phyloP scores from a whole-genome alignment of 2,113 vertebrate species.

The Onychostruthus taczanowskii region DNA sequence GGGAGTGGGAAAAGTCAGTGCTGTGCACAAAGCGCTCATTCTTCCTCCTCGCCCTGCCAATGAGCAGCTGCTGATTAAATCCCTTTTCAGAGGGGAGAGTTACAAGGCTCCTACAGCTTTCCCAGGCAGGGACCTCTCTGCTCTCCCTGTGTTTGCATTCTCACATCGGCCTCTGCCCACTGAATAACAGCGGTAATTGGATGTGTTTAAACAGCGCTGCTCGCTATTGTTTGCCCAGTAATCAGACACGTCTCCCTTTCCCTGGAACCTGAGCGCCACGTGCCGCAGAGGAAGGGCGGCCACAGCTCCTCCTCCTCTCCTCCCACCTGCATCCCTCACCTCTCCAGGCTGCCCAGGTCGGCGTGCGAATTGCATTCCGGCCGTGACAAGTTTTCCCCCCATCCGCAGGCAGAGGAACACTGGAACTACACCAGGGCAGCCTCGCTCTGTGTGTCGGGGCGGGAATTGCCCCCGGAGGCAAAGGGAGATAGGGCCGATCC shows the following conservation, averaged over 20 bases:
- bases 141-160: slow-evolving; percentile 13
- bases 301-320: neutral
- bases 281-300: neutral
- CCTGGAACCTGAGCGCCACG: neutral
- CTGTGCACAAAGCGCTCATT: neutral
- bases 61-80: slow-evolving; percentile 41
- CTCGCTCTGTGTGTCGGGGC: accelerated
- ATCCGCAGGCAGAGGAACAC: accelerated
- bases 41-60: neutral
- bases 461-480: neutral
- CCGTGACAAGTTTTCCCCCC: neutral
- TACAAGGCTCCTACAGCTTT: slow-evolving; percentile 8
- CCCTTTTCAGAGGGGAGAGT: neutral
- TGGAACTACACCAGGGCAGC: neutral
- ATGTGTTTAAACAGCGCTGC: slow-evolving; percentile 26
- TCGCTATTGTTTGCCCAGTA: slow-evolving; percentile 1
- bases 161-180: neutral
- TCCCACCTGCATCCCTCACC: neutral
- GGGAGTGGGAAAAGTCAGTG: neutral
- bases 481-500: neutral
- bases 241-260: neutral
- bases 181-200: slow-evolving; percentile 44
- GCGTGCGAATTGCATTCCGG: neutral
- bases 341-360: neutral
- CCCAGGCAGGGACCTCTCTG: slow-evolving; percentile 2